Conservation (phyloP, 2,888 invertebrate species). For the Hipparchia sbordonii region DNA sequence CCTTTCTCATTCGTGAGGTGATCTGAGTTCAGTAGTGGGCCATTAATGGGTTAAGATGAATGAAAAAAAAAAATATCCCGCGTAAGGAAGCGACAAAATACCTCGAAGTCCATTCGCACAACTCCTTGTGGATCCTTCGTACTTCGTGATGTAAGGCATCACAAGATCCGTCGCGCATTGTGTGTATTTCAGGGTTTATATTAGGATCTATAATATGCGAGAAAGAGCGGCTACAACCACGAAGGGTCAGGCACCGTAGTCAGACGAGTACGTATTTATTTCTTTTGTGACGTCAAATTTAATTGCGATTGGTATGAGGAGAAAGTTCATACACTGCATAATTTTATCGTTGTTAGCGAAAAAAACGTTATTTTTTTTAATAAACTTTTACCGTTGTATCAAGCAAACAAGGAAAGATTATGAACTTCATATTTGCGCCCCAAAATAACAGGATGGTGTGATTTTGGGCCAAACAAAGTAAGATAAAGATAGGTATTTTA, state of each 20-base stretch:
- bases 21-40: too few species aligned
- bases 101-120: too few species aligned
- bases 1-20: too few species aligned
- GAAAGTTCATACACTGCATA: not conserved
- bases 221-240: conserved; percentile 19
- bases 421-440: not conserved
- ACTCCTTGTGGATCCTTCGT: too few species aligned
- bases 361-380: not conserved
- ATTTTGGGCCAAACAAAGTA: too few species aligned
- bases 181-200: not conserved
- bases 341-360: not conserved
- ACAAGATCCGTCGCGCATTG: not conserved
- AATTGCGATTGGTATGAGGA: conserved; percentile 20
- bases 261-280: conserved; percentile 10
- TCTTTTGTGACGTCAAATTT: conserved; percentile 24
- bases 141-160: too few species aligned
- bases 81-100: too few species aligned
- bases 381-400: too few species aligned
- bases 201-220: not conserved
- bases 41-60: too few species aligned
- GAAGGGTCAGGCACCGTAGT: conserved; percentile 29
- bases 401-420: not conserved
- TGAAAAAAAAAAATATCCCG: too few species aligned
- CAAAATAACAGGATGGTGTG: too few species aligned
- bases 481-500: too few species aligned